Evolutionary conservation across 2,888 invertebrate genomes (phyloP), one percentile per base, ranked within the genome.

Genomic region (Antitype chi): DNA sequence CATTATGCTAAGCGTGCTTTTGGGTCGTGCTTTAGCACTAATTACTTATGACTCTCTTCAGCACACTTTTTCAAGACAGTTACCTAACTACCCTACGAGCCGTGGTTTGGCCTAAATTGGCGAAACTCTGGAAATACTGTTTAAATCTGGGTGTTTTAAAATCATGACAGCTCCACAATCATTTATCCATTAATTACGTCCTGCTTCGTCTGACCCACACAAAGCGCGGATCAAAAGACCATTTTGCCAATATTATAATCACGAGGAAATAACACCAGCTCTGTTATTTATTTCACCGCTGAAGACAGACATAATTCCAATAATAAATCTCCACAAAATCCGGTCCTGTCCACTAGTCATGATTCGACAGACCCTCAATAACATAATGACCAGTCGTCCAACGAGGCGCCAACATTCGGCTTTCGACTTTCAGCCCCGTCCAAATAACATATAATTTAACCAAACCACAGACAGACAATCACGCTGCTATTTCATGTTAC

Each of bases 321-420:
- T 85, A 76, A 86, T 81, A 83, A 84, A 85, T 82, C 66, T 83
- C 76, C 70, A 47, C 70, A 74, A 79, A 87, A 79, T 93, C 84
- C 94, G 80, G 60, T 90, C 86, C 94, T 93, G 94, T 78, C 66
- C 53, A 72, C 70, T 81, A 85, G 85, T 88, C 91, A 92, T 90
- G 90, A 92, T 90, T 92, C 91, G 91, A 89, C 91, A 90, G 89
- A 91, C 90, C 93, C 93, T 91, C 94, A 93, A 94, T 94, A 93
- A 92, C 86, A 90, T 95, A 95, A 96, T 94, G 92, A 94, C 86
- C 87, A 89, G 88, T 86, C 91, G 86, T 87, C 90, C 92, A 95
- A 95, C 92, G 88, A 95, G 96, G 96, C 96, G 96, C 96, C 96
- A 94, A 95, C 93, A 91, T 89, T 93, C 91, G 91, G 90, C 93